These are phyloP conservation scores for Lemur catta DNA, from an alignment of 2,797 vertebrate genomes.

Conservation along the genomic window DNA sequence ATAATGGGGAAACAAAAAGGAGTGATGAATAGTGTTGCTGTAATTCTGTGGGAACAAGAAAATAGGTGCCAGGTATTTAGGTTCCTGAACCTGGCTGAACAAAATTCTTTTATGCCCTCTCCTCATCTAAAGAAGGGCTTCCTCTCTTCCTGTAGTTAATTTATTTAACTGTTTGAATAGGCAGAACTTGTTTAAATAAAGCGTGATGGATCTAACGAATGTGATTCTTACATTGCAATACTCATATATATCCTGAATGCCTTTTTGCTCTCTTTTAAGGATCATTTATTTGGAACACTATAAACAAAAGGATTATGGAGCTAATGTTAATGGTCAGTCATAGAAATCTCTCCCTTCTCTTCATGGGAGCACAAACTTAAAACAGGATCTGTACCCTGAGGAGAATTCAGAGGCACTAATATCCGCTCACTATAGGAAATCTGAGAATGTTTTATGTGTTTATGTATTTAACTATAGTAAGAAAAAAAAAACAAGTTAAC, in stretches of 20 bases:
- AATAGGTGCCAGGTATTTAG: background rate
- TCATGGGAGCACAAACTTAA: background rate
- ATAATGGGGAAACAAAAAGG: background rate
- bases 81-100: background rate
- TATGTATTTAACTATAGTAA: background rate
- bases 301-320: background rate
- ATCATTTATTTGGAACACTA: background rate
- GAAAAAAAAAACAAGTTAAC: background rate
- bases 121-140: background rate
- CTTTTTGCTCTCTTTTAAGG: background rate
- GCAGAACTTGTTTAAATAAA: background rate
- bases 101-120: background rate
- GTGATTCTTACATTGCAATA: background rate
- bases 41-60: background rate
- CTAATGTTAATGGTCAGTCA: background rate
- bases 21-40: background rate
- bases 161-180: background rate
- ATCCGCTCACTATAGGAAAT: background rate
- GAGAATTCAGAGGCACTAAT: background rate
- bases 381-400: background rate
- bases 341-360: background rate
- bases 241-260: background rate
- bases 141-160: background rate
- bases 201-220: background rate
- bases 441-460: background rate